Evolutionary conservation across 2,797 vertebrate species (phyloP).

Genomic region (Pogoniulus pusillus): DNA sequence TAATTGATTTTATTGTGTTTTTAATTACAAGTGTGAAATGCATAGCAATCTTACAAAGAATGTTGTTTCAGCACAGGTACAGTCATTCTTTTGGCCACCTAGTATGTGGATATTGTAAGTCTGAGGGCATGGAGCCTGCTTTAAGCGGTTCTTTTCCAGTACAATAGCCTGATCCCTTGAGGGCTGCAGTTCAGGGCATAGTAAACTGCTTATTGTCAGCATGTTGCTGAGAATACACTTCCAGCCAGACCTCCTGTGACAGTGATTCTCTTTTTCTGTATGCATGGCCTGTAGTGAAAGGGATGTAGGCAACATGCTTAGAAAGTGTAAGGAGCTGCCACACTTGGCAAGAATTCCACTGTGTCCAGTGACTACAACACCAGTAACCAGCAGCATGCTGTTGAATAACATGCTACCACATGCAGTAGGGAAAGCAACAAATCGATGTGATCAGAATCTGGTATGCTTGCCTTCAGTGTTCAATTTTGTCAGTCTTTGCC

Average conservation of each 20-base stretch:
- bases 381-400: not conserved
- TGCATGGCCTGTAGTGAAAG: not conserved
- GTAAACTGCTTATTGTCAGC: not conserved
- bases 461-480: not conserved
- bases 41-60: not conserved
- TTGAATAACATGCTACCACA: not conserved
- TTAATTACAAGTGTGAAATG: not conserved
- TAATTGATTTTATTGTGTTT: not conserved
- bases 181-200: not conserved
- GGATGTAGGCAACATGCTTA: not conserved
- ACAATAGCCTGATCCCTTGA: not conserved
- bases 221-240: not conserved
- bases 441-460: not conserved
- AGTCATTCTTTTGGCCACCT: not conserved
- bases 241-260: not conserved
- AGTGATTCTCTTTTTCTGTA: not conserved
- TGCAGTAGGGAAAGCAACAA: not conserved
- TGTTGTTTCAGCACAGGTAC: not conserved
- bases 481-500: not conserved
- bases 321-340: not conserved
- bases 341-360: not conserved
- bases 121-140: not conserved
- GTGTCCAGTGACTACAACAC: not conserved
- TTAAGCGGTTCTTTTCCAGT: not conserved
- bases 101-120: fast-evolving